Percentiles rank a stretch among this genome's conserved stretches.
Conservation (phyloP, 2,888 invertebrate species). For the Agrotis exclamationis region DNA sequence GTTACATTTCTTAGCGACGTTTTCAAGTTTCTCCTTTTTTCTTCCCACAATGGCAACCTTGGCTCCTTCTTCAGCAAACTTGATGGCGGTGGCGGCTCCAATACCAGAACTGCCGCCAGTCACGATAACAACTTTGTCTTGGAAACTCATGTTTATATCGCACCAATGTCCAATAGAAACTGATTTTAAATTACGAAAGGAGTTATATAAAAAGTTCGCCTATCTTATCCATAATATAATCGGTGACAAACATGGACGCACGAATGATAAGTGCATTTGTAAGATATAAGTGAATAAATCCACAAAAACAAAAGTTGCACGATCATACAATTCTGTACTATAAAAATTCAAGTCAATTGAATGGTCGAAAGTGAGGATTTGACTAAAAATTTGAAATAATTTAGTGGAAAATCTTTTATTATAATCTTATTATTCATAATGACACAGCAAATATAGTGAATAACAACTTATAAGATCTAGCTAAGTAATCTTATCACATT, state of each 20-base stretch:
- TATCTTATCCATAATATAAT: conserved; percentile 2
- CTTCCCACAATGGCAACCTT: conserved; percentile 62
- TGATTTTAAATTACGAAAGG: neutral
- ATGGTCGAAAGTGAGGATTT: neutral
- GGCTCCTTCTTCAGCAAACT: conserved; percentile 56
- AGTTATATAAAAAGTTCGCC: no score
- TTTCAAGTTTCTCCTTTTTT: conserved; percentile 48
- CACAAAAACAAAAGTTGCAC: no score
- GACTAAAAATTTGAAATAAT: neutral
- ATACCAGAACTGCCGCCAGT: conserved; percentile 68
- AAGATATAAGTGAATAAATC: no score
- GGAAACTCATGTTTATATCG: conserved; percentile 50
- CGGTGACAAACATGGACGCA: neutral
- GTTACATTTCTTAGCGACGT: conserved; percentile 26
- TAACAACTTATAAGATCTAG: neutral
- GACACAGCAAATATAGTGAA: neutral
- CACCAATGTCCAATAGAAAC: neutral
- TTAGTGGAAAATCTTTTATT: neutral
- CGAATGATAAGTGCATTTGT: neutral
- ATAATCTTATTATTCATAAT: neutral
- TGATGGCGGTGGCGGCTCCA: conserved; percentile 60
- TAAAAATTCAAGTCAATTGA: neutral
- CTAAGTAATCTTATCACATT: neutral
- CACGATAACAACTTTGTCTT: conserved; percentile 64
- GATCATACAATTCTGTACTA: neutral